Conservation (phyloP, 2,797 vertebrate species). For the Benthosema pterotum region DNA sequence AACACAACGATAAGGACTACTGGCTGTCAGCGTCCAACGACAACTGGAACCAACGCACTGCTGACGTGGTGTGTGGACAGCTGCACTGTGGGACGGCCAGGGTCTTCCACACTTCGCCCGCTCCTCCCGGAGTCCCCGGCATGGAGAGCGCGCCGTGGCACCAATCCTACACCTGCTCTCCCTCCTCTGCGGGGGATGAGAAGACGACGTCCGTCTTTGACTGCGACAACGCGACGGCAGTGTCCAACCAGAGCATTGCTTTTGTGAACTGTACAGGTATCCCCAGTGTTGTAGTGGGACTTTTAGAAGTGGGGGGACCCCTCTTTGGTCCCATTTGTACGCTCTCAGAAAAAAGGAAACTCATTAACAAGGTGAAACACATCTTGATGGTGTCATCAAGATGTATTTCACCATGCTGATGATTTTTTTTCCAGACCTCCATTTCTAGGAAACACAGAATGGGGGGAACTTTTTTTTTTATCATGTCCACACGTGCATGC, state of each 20-base stretch:
- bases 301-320: no score
- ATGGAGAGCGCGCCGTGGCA: rapidly evolving
- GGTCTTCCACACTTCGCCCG: rapidly evolving
- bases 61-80: constrained; percentile 47
- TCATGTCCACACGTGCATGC: no score
- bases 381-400: no score
- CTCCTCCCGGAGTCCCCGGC: rapidly evolving
- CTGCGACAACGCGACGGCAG: not conserved
- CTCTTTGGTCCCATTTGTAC: no score
- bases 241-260: not conserved
- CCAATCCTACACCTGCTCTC: not conserved
- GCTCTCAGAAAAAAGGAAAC: no score
- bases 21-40: constrained; percentile 23
- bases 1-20: rapidly evolving
- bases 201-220: constrained; percentile 36
- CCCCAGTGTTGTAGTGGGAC: no score
- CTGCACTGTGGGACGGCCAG: constrained; percentile 1
- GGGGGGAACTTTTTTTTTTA: no score
- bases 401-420: no score
- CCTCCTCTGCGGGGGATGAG: rapidly evolving
- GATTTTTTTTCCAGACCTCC: no score
- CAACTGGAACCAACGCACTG: constrained; percentile 14
- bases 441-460: no score
- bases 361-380: no score
- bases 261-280: constrained; percentile 58